phyloP scores from a whole-genome alignment of 2,113 vertebrate genomes.

The Tupaia tana region DNA sequence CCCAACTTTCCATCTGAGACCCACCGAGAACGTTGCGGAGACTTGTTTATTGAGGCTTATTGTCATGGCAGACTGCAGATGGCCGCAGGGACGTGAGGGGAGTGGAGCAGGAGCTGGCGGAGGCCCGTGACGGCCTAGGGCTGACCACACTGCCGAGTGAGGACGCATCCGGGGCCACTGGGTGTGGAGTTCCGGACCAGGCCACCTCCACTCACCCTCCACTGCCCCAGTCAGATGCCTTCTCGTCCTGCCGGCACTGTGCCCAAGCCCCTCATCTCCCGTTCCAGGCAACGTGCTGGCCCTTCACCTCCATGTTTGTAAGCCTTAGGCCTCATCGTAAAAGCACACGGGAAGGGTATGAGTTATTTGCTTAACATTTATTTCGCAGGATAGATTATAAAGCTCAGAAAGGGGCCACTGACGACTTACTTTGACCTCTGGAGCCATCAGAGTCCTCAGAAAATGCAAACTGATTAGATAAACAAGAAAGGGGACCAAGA shows the following conservation, averaged over 20 bases:
- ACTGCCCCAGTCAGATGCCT: constrained; percentile 5
- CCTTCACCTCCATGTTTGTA: not conserved
- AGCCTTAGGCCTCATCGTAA: not conserved
- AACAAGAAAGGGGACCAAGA: not conserved
- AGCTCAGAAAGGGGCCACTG: not conserved
- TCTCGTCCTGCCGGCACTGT: not conserved
- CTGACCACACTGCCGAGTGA: not conserved
- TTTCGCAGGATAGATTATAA: not conserved
- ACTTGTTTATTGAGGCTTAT: not conserved
- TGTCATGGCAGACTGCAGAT: not conserved
- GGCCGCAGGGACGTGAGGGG: not conserved
- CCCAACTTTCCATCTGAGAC: not conserved
- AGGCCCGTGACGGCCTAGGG: no score
- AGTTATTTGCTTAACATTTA: not conserved
- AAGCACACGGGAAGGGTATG: not conserved
- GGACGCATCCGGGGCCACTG: not conserved
- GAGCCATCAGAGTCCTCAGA: not conserved
- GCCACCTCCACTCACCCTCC: constrained; percentile 26
- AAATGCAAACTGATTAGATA: constrained; percentile 20
- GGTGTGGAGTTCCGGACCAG: not conserved
- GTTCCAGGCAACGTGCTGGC: not conserved
- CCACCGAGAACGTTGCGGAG: not conserved
- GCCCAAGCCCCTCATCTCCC: not conserved
- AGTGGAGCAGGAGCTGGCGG: not conserved
- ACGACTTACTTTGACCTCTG: not conserved